Percentiles rank a stretch among this genome's conserved stretches.
phyloP scores from a whole-genome alignment of 2,797 vertebrate genomes.

The Oreochromis grahami region DNA sequence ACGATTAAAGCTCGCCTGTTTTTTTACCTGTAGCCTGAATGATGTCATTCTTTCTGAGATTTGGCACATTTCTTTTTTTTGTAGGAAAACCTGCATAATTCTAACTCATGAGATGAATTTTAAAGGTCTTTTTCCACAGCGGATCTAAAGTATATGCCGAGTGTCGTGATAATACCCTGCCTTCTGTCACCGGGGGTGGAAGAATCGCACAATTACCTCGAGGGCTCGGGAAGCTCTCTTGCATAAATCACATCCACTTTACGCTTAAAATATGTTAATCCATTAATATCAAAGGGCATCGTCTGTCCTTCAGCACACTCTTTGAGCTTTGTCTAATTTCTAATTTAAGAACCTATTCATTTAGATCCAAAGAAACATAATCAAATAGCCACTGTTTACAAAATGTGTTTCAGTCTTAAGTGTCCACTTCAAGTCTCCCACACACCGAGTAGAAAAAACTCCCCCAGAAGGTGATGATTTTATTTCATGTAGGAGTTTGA shows the following conservation, averaged over 20 bases:
- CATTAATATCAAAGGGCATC: constrained; percentile 43
- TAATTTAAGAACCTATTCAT: background rate
- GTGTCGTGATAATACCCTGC: constrained; percentile 13
- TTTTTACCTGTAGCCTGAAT: background rate
- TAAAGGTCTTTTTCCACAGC: background rate
- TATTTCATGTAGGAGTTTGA: constrained; percentile 25
- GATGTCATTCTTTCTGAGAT: background rate
- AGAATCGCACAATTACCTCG: constrained; percentile 18
- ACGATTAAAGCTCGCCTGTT: background rate
- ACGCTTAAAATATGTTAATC: constrained; percentile 43
- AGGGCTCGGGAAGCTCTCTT: constrained; percentile 21
- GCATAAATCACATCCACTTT: constrained; percentile 47
- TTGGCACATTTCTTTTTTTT: background rate
- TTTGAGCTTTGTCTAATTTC: background rate
- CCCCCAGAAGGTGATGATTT: background rate
- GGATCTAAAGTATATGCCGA: background rate
- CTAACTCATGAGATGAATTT: background rate
- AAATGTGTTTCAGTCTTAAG: background rate
- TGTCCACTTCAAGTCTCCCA: constrained; percentile 17
- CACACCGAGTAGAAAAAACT: background rate
- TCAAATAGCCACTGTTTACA: background rate
- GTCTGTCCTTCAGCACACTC: background rate
- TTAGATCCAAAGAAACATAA: background rate
- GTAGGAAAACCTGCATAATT: background rate
- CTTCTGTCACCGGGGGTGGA: constrained; percentile 7